phyloP scores from a whole-genome alignment of 2,797 vertebrate species.

The Cuculus canorus region DNA sequence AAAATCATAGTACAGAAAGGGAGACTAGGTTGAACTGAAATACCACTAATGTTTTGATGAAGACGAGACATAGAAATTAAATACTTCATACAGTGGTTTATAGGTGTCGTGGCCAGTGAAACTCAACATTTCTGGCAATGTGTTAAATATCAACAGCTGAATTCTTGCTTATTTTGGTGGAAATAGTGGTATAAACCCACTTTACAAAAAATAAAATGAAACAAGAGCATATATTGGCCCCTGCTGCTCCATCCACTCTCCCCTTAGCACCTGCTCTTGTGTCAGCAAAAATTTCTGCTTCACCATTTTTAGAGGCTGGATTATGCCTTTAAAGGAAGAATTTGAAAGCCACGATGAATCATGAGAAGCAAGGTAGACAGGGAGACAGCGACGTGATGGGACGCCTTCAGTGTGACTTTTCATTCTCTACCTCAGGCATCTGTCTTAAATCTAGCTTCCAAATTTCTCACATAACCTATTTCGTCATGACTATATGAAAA shows the following conservation, averaged over 20 bases:
- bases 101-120: background rate
- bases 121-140: background rate
- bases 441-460: background rate
- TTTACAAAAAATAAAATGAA: background rate
- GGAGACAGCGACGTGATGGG: background rate
- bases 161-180: background rate
- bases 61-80: background rate
- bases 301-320: background rate
- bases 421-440: background rate
- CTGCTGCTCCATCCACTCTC: background rate
- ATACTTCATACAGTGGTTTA: background rate
- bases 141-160: background rate
- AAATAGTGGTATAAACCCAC: background rate
- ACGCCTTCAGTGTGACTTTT: background rate
- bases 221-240: background rate
- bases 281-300: background rate
- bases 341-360: background rate
- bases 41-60: background rate
- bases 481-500: background rate
- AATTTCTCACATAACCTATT: background rate
- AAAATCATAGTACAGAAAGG: background rate
- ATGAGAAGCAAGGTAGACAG: background rate
- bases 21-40: conserved; percentile 5
- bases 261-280: background rate
- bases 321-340: background rate